Conservation (phyloP, 2,797 vertebrate genomes). For the Poeciliopsis paucimaculata region DNA sequence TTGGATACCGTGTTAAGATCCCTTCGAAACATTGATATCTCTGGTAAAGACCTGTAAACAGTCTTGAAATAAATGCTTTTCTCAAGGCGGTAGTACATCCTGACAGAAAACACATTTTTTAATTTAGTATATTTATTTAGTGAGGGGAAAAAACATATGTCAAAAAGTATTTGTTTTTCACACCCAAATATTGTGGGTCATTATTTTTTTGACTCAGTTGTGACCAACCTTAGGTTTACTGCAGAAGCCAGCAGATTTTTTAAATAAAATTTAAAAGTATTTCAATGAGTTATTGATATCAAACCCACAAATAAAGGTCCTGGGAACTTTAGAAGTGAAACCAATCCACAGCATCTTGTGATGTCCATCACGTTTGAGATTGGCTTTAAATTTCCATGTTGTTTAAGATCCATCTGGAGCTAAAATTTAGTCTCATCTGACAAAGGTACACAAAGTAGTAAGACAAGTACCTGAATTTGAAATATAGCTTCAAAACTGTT, state of each 20-base stretch:
- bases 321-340: neutral
- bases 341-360: neutral
- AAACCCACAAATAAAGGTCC: neutral
- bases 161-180: neutral
- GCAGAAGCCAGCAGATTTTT: neutral
- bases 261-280: neutral
- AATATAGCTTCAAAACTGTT: neutral
- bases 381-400: neutral
- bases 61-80: neutral
- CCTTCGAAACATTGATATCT: neutral
- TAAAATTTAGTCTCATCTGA: neutral
- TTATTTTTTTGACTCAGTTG: neutral
- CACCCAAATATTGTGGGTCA: neutral
- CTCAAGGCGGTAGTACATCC: neutral
- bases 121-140: neutral
- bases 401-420: neutral
- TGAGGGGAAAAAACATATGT: neutral
- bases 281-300: neutral
- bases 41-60: neutral
- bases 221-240: neutral
- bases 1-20: slow-evolving; percentile 26
- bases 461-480: neutral
- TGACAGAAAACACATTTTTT: neutral
- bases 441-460: neutral
- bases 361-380: neutral